phyloP scores from a whole-genome alignment of 2,888 invertebrate genomes.

The Ectemnius cavifrons region DNA sequence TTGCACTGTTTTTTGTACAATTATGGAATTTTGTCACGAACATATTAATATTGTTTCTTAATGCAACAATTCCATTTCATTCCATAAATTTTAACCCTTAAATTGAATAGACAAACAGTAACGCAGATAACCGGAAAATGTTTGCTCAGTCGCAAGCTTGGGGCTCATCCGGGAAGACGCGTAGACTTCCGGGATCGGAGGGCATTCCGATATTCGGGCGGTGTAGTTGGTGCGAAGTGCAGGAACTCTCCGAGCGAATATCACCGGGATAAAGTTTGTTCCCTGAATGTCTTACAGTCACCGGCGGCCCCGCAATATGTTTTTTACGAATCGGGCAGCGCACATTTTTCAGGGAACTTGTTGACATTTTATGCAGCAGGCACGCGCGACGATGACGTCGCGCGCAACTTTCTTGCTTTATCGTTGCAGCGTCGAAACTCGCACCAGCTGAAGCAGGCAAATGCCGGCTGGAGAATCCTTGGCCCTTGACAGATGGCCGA shows the following conservation, averaged over 20 bases:
- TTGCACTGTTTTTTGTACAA: no score
- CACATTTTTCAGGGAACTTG: conserved; percentile 61
- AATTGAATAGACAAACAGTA: no score
- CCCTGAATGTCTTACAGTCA: background rate
- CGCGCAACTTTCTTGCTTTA: conserved; percentile 58
- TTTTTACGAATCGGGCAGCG: conserved; percentile 32
- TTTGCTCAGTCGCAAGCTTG: background rate
- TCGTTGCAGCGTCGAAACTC: conserved; percentile 27
- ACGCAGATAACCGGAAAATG: no score
- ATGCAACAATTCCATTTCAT: no score
- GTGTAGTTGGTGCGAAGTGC: conserved; percentile 25
- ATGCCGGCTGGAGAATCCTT: conserved; percentile 36
- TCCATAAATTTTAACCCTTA: no score
- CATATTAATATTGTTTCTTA: no score
- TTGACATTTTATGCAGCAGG: conserved; percentile 51
- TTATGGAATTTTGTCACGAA: no score
- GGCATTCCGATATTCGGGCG: conserved; percentile 5
- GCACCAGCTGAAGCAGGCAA: no score
- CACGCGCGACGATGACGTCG: conserved; percentile 24
- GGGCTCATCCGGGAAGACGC: background rate
- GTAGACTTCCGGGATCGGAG: conserved; percentile 12
- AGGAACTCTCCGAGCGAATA: conserved; percentile 23
- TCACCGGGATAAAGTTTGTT: conserved; percentile 18
- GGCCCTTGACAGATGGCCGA: conserved; percentile 37
- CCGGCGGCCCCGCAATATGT: conserved; percentile 4